phyloP scores from a whole-genome alignment of 64 coral and sea anemone species.

The Dendrophyllia cribrosa region DNA sequence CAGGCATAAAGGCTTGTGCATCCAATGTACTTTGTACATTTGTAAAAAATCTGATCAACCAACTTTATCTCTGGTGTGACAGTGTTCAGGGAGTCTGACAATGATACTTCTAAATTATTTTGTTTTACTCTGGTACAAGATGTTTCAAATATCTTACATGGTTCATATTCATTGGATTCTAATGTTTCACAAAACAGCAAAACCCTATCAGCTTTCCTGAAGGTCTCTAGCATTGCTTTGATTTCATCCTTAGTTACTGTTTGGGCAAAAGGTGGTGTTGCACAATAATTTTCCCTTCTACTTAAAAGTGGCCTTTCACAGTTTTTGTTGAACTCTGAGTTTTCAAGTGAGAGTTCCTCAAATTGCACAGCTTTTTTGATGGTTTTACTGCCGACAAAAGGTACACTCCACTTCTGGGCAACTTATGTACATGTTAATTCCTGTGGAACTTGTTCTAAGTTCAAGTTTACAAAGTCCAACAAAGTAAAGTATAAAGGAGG shows the following conservation, averaged over 20 bases:
- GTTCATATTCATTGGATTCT: constrained; percentile 53
- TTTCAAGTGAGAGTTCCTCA: constrained; percentile 48
- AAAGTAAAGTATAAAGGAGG: too few species aligned
- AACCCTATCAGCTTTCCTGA: constrained; percentile 15
- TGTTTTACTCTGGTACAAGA: constrained; percentile 32
- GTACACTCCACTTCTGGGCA: too few species aligned
- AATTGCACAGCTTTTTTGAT: constrained; percentile 39
- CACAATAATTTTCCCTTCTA: constrained; percentile 38
- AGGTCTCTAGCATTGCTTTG: constrained; percentile 41
- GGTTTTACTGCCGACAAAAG: constrained; percentile 2
- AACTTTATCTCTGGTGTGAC: neutral
- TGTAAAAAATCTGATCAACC: constrained; percentile 34
- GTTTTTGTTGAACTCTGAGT: constrained; percentile 36
- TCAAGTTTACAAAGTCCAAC: too few species aligned
- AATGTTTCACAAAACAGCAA: constrained; percentile 57
- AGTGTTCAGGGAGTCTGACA: neutral
- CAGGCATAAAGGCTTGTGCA: neutral
- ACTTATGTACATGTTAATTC: too few species aligned
- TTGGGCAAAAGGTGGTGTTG: constrained; percentile 60
- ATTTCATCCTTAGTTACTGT: constrained; percentile 39
- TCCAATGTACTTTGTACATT: constrained; percentile 11
- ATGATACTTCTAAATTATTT: neutral
- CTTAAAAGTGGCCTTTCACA: constrained; percentile 11
- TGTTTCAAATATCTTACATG: constrained; percentile 31
- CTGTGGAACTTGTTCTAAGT: too few species aligned